These are phyloP conservation scores for Camponotus floridanus DNA, from an alignment of 1,140 invertebrate genomes.

Conservation along the genomic window DNA sequence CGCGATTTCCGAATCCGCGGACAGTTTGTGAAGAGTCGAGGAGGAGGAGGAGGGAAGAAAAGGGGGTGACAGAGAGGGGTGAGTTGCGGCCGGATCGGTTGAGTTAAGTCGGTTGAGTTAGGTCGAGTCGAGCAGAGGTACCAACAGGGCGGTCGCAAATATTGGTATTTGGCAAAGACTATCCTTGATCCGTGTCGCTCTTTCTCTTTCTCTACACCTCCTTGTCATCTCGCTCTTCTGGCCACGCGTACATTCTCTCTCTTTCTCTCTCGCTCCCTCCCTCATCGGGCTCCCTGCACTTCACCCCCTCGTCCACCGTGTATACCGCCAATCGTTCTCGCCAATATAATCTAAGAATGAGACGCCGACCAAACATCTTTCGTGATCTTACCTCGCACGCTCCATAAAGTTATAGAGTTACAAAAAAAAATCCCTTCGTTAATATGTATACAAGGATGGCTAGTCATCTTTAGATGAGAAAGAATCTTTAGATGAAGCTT, in stretches of 20 bases:
- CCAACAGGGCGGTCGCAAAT: constrained; percentile 86
- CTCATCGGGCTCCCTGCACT: constrained; percentile 43
- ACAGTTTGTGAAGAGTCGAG: constrained; percentile 25
- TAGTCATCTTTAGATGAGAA: neutral
- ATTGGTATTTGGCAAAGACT: constrained; percentile 87
- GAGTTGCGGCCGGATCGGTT: constrained; percentile 80
- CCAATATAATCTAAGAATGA: constrained; percentile 51
- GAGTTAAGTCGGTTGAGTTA: constrained; percentile 79
- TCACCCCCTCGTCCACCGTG: constrained; percentile 28
- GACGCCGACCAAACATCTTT: constrained; percentile 16
- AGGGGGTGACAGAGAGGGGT: constrained; percentile 67
- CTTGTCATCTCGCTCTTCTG: constrained; percentile 75
- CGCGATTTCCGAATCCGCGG: constrained; percentile 39
- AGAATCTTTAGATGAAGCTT: constrained; percentile 8
- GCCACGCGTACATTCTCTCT: constrained; percentile 72
- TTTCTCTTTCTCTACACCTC: constrained; percentile 77
- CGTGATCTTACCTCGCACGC: neutral
- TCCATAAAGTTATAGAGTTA: neutral
- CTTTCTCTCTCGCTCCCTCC: constrained; percentile 41
- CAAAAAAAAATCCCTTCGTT: neutral
- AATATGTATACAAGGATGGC: neutral
- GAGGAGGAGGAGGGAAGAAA: constrained; percentile 54
- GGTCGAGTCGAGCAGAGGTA: constrained; percentile 84
- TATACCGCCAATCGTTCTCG: constrained; percentile 38
- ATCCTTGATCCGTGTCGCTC: constrained; percentile 85